Evolutionary conservation across 2,888 invertebrate genomes (phyloP).

Genomic region (Netelia inedita): DNA sequence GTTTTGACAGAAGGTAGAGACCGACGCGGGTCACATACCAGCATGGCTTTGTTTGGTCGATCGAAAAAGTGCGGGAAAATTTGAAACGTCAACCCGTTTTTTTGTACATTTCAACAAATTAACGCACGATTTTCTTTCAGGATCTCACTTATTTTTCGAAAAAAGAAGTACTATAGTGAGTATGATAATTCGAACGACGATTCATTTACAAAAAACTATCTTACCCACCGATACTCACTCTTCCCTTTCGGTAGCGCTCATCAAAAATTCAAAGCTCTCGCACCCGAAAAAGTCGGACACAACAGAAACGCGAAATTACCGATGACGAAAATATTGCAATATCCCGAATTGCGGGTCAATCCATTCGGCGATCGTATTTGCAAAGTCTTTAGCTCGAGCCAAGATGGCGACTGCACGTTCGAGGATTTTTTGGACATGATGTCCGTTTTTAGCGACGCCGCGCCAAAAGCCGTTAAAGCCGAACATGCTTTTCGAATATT

Average conservation of each 20-base stretch:
- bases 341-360: slow-evolving; percentile 95
- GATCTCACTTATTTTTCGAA: slow-evolving; percentile 97
- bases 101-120: slow-evolving; percentile 16
- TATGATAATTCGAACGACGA: slow-evolving; percentile 75
- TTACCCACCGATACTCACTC: slow-evolving; percentile 18
- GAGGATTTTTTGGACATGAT: slow-evolving; percentile 99
- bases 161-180: slow-evolving; percentile 96
- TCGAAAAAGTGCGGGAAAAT: slow-evolving; percentile 32
- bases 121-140: slow-evolving; percentile 86
- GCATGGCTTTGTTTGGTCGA: slow-evolving; percentile 23
- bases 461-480: slow-evolving; percentile 96
- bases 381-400: slow-evolving; percentile 95
- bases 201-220: slow-evolving; percentile 19
- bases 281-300: slow-evolving; percentile 95
- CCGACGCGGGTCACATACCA: background rate
- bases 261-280: slow-evolving; percentile 94
- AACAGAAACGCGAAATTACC: slow-evolving; percentile 95
- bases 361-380: slow-evolving; percentile 97
- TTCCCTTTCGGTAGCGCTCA: slow-evolving; percentile 89
- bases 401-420: slow-evolving; percentile 96
- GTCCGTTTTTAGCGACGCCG: slow-evolving; percentile 96
- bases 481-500: slow-evolving; percentile 98
- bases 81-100: background rate
- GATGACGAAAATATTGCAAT: slow-evolving; percentile 93
- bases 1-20: slow-evolving; percentile 51